Percentiles rank a stretch among this genome's conserved stretches.
Evolutionary conservation across 1,140 invertebrate genomes (phyloP).

Genomic region (Zeugodacus cucurbitae): DNA sequence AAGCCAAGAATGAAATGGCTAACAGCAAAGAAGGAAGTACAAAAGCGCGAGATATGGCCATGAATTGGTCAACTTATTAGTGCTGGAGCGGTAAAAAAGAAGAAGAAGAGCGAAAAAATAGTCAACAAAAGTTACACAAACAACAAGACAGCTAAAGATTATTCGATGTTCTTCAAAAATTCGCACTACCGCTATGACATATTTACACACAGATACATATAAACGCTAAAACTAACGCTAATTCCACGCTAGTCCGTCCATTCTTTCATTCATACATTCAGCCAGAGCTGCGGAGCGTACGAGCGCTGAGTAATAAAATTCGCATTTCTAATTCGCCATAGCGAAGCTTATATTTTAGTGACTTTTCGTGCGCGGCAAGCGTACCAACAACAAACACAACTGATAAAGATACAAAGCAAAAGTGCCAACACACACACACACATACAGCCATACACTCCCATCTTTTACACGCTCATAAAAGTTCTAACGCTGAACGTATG

Average conservation of each 20-base stretch:
- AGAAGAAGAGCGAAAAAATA: neutral
- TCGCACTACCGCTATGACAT: neutral
- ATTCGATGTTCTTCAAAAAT: neutral
- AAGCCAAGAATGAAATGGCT: neutral
- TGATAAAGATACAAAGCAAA: neutral
- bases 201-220: neutral
- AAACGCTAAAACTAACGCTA: neutral
- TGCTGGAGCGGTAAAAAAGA: neutral
- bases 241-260: neutral
- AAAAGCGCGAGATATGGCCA: neutral
- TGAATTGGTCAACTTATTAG: neutral
- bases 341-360: neutral
- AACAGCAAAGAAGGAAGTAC: slow-evolving; percentile 8
- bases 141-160: neutral
- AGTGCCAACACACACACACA: neutral
- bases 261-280: neutral
- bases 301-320: neutral
- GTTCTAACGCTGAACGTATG: neutral
- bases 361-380: neutral
- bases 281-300: neutral
- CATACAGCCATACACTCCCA: neutral
- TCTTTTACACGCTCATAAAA: neutral
- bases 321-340: slow-evolving; percentile 5
- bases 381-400: neutral
- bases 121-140: neutral